Percentiles rank a stretch among this genome's conserved stretches.
These are phyloP conservation scores for Manis pentadactyla DNA, from an alignment of 2,797 vertebrate species.

Conservation along the genomic window DNA sequence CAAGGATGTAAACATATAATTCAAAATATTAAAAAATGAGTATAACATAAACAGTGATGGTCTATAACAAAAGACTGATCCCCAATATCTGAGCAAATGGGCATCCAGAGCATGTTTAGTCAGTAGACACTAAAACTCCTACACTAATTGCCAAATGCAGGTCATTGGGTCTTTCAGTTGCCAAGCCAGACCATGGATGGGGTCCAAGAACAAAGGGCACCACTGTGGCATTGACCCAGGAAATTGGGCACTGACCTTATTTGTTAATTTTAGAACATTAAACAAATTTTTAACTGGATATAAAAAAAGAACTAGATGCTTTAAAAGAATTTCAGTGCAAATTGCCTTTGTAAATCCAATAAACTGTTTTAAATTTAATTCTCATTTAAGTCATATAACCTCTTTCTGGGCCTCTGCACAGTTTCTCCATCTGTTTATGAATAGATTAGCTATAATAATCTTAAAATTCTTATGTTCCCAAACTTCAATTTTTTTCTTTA, in stretches of 20 bases:
- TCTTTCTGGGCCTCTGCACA: background rate
- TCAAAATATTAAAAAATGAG: conserved; percentile 17
- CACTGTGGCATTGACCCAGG: conserved; percentile 23
- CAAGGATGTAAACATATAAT: background rate
- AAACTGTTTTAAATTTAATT: background rate
- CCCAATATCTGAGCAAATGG: background rate
- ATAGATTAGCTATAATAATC: background rate
- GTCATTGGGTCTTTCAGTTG: conserved; percentile 35
- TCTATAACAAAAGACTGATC: background rate
- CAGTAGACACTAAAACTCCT: background rate
- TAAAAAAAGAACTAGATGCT: conserved; percentile 40
- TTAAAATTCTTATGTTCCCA: background rate
- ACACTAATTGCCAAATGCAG: background rate
- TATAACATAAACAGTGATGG: background rate
- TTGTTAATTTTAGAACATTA: conserved; percentile 64
- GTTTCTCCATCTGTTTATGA: conserved; percentile 26
- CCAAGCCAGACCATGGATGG: background rate
- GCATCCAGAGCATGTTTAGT: background rate
- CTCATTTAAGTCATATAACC: background rate
- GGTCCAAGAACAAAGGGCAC: conserved; percentile 54
- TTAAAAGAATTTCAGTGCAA: conserved; percentile 43
- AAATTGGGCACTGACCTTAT: conserved; percentile 50
- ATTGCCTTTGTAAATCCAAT: background rate
- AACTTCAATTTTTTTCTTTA: background rate
- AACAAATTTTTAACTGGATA: conserved; percentile 20